Evolutionary conservation across 1,140 invertebrate genomes (phyloP).

Genomic region (Uloborus diversus): DNA sequence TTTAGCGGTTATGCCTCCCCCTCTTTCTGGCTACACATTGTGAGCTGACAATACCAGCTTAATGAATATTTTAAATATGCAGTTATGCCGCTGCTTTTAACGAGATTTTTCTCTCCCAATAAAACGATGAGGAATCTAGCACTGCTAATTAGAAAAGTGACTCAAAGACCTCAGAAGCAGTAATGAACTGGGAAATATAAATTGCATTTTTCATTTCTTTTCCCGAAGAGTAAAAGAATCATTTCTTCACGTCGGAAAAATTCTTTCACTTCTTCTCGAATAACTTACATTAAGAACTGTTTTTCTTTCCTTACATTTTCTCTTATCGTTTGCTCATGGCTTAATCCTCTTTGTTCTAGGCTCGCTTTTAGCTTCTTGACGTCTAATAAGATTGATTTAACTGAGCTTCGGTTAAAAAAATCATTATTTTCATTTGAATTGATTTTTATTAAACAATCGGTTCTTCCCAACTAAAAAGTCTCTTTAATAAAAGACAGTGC

Average conservation of each 20-base stretch:
- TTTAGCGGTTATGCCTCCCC: conserved; percentile 40
- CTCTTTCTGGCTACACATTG: conserved; percentile 33
- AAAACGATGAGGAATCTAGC: conserved; percentile 32
- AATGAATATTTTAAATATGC: conserved; percentile 57
- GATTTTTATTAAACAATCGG: background rate
- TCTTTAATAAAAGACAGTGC: too few relatives aligned
- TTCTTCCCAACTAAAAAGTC: too few relatives aligned
- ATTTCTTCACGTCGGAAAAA: conserved; percentile 22
- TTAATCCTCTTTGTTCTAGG: conserved; percentile 33
- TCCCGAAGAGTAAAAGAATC: background rate
- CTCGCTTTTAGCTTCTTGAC: background rate
- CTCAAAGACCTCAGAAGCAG: conserved; percentile 6
- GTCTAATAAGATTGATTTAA: background rate
- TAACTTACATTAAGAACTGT: conserved; percentile 30
- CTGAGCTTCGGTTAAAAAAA: background rate
- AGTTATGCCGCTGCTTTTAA: conserved; percentile 36
- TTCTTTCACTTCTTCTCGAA: conserved; percentile 38
- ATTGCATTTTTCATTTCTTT: conserved; percentile 51
- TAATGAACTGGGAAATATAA: conserved; percentile 39
- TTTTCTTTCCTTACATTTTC: conserved; percentile 21
- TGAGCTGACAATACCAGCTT: conserved; percentile 43
- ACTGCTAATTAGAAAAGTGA: conserved; percentile 46
- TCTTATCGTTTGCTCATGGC: conserved; percentile 9
- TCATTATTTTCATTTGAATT: background rate
- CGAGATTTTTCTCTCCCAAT: conserved; percentile 15